A percentile compares a stretch with the other conserved stretches of the same genome.
Conservation (phyloP, 2,888 invertebrate species). For the Eupithecia exiguata region DNA sequence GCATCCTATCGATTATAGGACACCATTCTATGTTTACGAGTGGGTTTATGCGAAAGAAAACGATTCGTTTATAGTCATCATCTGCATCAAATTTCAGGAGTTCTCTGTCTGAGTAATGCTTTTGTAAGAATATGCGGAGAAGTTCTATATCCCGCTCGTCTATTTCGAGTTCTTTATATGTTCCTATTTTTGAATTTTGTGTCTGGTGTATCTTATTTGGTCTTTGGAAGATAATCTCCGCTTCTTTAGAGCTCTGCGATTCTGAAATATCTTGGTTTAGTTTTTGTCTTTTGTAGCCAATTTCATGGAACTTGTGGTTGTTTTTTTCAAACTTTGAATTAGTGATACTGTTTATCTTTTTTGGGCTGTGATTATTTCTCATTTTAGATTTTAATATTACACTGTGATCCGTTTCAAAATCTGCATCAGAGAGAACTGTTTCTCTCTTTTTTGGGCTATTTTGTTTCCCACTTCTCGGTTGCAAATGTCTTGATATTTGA, state of each 20-base stretch:
- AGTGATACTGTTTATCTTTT: neutral
- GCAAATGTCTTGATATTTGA: neutral
- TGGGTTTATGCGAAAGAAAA: constrained; percentile 4
- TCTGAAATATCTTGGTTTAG: neutral
- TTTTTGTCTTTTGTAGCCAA: neutral
- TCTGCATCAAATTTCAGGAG: constrained; percentile 1
- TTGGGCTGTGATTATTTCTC: neutral
- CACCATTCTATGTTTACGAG: neutral
- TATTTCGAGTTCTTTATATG: neutral
- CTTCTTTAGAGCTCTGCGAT: neutral
- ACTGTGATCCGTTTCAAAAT: neutral
- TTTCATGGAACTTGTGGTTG: neutral
- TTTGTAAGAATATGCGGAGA: constrained; percentile 7
- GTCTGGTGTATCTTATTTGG: neutral
- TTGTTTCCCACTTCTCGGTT: neutral
- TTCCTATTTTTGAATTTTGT: neutral
- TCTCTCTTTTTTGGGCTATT: neutral
- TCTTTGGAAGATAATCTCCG: neutral
- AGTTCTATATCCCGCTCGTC: neutral
- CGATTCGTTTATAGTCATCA: neutral
- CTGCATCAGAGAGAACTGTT: neutral
- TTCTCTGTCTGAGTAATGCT: neutral
- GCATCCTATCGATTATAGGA: neutral
- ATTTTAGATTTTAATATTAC: neutral
- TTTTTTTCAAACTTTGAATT: neutral